Conservation (phyloP, 2,797 vertebrate species). For the Peromyscus attwateri region DNA sequence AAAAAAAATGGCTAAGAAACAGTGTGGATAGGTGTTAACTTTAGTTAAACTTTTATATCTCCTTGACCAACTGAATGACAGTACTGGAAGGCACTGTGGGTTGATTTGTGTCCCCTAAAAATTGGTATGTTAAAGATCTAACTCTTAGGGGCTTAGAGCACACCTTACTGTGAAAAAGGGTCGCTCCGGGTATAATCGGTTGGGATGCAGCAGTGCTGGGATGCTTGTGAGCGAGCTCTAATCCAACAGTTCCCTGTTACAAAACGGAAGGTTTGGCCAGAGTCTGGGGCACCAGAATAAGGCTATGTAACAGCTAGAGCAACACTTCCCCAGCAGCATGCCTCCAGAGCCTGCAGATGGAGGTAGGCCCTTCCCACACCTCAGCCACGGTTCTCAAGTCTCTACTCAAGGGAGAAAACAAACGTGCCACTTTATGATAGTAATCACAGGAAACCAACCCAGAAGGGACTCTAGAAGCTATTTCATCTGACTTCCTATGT, state of each 20-base stretch:
- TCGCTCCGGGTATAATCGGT: not conserved
- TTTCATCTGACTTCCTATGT: not conserved
- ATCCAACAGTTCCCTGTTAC: not conserved
- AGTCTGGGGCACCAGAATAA: not conserved
- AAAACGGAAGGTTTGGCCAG: not conserved
- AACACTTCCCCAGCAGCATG: not conserved
- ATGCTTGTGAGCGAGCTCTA: not conserved
- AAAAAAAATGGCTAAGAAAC: not conserved
- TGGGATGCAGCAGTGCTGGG: not conserved
- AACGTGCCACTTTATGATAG: not conserved
- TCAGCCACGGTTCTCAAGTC: not conserved
- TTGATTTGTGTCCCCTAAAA: not conserved
- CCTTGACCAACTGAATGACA: not conserved
- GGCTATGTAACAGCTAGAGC: not conserved
- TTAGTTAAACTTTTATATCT: not conserved
- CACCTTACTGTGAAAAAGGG: not conserved
- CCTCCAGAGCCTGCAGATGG: not conserved
- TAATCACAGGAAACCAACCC: not conserved
- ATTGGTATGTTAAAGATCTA: not conserved
- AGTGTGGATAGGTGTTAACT: not conserved
- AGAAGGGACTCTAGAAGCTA: not conserved
- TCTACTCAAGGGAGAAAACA: not conserved
- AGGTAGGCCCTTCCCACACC: fast-evolving
- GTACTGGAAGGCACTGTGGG: not conserved
- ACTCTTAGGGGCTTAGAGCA: not conserved